These are phyloP conservation scores for Camelus bactrianus DNA, from an alignment of 2,113 vertebrate species.

Conservation along the genomic window DNA sequence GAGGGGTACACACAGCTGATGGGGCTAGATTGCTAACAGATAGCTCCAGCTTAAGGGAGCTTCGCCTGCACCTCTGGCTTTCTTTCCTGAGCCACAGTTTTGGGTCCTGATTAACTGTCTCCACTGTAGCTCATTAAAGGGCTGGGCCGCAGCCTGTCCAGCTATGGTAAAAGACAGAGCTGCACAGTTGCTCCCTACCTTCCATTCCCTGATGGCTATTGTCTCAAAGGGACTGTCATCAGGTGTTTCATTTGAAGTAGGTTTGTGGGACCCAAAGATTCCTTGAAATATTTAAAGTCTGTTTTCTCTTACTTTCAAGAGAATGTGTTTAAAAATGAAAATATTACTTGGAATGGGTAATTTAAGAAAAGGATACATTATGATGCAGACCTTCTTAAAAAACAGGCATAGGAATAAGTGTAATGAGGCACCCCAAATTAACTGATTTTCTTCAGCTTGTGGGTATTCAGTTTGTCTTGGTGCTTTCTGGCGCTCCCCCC, in stretches of 20 bases:
- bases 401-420: neutral
- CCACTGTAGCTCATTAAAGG: neutral
- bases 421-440: neutral
- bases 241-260: neutral
- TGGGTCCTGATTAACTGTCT: neutral
- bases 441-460: conserved; percentile 6
- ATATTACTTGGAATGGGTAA: neutral
- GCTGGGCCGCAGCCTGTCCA: neutral
- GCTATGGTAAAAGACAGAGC: neutral
- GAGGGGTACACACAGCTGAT: neutral
- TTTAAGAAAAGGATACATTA: neutral
- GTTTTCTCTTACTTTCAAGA: conserved; percentile 35
- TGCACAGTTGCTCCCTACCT: neutral
- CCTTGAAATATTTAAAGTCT: neutral
- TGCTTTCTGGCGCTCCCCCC: neutral
- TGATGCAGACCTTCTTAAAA: neutral
- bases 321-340: conserved; percentile 40
- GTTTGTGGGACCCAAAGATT: neutral
- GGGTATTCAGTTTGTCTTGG: neutral
- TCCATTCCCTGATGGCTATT: neutral
- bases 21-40: neutral
- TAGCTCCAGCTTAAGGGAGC: neutral
- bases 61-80: neutral
- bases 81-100: neutral
- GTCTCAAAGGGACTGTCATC: neutral